A percentile compares a stretch with the other conserved stretches of the same genome.
Evolutionary conservation across 1,140 invertebrate genomes (phyloP).

Genomic region (Pteromalus puparum): DNA sequence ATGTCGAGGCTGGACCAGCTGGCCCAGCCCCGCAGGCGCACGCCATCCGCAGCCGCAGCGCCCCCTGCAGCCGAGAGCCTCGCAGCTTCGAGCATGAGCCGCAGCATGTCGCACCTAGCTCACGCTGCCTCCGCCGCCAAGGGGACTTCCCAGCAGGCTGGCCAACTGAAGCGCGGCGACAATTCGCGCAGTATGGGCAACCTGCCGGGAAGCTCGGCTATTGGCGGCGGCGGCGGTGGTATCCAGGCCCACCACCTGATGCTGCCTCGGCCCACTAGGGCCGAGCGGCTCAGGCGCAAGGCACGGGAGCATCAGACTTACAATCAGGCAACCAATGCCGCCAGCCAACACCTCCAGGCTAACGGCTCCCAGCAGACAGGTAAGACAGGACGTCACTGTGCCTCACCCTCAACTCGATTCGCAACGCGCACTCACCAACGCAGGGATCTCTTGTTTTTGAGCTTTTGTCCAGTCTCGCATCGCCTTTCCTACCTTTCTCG

Average conservation of each 20-base stretch:
- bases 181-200: constrained; percentile 77
- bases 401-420: constrained; percentile 55
- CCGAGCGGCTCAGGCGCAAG: constrained; percentile 76
- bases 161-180: constrained; percentile 72
- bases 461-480: neutral
- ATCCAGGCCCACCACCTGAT: constrained; percentile 67
- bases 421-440: constrained; percentile 1
- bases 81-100: constrained; percentile 77
- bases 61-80: constrained; percentile 59
- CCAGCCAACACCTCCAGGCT: constrained; percentile 51
- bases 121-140: constrained; percentile 71
- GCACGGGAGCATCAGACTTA: constrained; percentile 71
- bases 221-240: constrained; percentile 53
- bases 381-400: constrained; percentile 67
- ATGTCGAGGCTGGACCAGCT: constrained; percentile 93
- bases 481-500: neutral
- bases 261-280: constrained; percentile 75
- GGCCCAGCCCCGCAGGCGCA: constrained; percentile 81
- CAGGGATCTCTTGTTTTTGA: neutral
- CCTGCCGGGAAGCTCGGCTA: constrained; percentile 69
- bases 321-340: constrained; percentile 20
- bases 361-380: constrained; percentile 65
- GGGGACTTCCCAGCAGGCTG: constrained; percentile 55
- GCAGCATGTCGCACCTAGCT: constrained; percentile 83
- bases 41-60: constrained; percentile 41